Percentiles rank a stretch among this genome's conserved stretches.
Conservation (phyloP, 1,140 invertebrate genomes). For the Lepeophtheirus salmonis region DNA sequence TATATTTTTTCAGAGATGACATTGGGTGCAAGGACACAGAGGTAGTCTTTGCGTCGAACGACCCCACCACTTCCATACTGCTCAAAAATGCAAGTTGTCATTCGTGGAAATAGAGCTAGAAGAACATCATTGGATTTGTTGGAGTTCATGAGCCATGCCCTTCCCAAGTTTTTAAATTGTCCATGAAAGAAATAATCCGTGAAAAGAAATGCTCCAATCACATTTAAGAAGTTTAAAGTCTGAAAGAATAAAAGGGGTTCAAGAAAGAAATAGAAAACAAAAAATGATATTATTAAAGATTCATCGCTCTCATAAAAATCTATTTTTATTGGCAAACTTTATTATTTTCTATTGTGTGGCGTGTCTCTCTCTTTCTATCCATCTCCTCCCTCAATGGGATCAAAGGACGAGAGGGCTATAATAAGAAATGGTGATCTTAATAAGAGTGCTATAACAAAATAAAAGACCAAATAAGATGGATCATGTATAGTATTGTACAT, state of each 20-base stretch:
- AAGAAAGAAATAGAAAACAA: background rate
- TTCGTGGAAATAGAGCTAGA: background rate
- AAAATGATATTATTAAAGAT: background rate
- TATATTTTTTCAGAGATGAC: slow-evolving; percentile 25
- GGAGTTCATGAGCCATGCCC: background rate
- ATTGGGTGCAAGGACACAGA: slow-evolving; percentile 23
- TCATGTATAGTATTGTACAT: too few relatives aligned
- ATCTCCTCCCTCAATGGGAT: too few relatives aligned
- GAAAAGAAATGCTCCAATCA: background rate
- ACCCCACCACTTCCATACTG: background rate
- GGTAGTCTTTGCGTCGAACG: slow-evolving; percentile 20
- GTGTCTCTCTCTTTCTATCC: too few relatives aligned
- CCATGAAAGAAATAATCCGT: background rate
- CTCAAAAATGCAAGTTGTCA: background rate
- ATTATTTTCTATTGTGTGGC: too few relatives aligned
- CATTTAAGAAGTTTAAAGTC: background rate
- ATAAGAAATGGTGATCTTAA: too few relatives aligned
- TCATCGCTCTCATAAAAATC: too few relatives aligned
- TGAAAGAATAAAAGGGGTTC: background rate
- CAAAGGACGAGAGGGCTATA: too few relatives aligned
- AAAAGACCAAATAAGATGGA: too few relatives aligned
- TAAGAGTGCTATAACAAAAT: too few relatives aligned
- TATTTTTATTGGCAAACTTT: background rate
- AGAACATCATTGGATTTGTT: too few relatives aligned
- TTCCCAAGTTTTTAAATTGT: background rate